Percentiles rank a stretch among this genome's conserved stretches.
These are phyloP conservation scores for Hydraecia micacea DNA, from an alignment of 2,888 invertebrate species.

Conservation along the genomic window DNA sequence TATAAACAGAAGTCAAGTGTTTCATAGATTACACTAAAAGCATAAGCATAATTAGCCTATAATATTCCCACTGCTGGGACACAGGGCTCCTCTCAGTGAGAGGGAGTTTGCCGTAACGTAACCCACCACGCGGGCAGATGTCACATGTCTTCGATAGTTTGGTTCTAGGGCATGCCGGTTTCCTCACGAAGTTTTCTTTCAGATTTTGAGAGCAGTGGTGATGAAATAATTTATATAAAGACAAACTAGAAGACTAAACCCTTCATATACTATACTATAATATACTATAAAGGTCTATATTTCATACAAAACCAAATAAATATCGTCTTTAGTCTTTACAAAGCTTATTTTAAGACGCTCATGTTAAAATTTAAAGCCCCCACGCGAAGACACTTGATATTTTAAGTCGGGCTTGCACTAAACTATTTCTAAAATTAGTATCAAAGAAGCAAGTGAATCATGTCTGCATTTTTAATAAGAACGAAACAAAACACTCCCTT, in stretches of 20 bases:
- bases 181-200: neutral
- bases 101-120: neutral
- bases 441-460: conserved; percentile 11
- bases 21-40: neutral
- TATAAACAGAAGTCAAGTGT: neutral
- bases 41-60: neutral
- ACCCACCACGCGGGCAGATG: too few species aligned
- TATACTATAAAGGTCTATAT: neutral
- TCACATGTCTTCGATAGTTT: neutral
- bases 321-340: neutral
- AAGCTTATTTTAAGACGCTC: conserved; percentile 22
- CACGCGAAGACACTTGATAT: conserved; percentile 49
- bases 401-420: conserved; percentile 23
- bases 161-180: neutral
- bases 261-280: too few species aligned
- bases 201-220: neutral
- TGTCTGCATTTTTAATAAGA: neutral
- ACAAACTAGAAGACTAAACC: neutral
- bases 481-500: conserved; percentile 5
- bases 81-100: neutral
- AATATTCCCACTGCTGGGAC: neutral
- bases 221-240: too few species aligned
- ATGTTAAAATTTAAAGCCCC: conserved; percentile 42
- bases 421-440: conserved; percentile 39
- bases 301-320: conserved; percentile 6